Evolutionary conservation across 2,888 invertebrate genomes (phyloP).

Genomic region (Mystacides longicornis): DNA sequence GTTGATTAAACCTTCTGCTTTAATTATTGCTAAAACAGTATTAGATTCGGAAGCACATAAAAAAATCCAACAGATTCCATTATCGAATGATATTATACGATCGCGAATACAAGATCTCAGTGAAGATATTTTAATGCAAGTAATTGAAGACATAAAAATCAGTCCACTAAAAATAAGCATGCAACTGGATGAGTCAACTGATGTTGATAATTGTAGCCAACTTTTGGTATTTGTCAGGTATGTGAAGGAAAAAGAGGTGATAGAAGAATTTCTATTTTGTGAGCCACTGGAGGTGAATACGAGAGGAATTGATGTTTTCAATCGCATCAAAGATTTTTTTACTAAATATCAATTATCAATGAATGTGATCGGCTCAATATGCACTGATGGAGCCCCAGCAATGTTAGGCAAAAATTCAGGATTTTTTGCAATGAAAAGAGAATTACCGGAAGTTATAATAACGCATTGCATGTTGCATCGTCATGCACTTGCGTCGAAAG

Average conservation of each 20-base stretch:
- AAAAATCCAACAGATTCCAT: too few species aligned
- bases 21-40: too few species aligned
- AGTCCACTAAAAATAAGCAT: not conserved
- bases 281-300: not conserved
- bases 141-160: not conserved
- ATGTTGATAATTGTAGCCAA: slow-evolving; percentile 2
- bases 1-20: too few species aligned
- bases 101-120: not conserved
- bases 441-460: not conserved
- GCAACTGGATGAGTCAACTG: not conserved
- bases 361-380: slow-evolving; percentile 1
- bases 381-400: not conserved
- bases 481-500: slow-evolving; percentile 1
- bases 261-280: slow-evolving; percentile 1
- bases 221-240: not conserved
- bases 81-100: not conserved
- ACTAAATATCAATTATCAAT: not conserved
- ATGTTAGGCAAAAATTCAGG: not conserved
- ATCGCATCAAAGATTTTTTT: not conserved
- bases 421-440: not conserved
- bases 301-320: slow-evolving; percentile 1
- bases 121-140: not conserved
- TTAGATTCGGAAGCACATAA: too few species aligned
- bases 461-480: not conserved
- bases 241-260: not conserved